Conservation (phyloP, 2,113 vertebrate species). For the Zosterops borbonicus region DNA sequence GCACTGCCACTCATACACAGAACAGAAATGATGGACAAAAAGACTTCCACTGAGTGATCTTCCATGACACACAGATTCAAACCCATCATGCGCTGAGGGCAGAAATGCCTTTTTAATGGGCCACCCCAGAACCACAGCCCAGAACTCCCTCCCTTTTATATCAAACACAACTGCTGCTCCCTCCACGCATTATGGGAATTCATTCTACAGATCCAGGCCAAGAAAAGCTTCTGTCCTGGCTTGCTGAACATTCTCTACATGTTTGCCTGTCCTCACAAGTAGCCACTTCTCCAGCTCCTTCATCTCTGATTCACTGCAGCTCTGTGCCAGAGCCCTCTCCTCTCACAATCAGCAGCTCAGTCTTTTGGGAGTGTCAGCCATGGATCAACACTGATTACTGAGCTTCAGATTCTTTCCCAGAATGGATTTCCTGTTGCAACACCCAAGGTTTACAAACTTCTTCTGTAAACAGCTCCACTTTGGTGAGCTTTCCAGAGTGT, state of each 20-base stretch:
- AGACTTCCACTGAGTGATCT: background rate
- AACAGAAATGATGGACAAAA: background rate
- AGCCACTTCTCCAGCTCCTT: background rate
- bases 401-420: constrained; percentile 31
- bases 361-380: background rate
- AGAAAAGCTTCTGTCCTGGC: background rate
- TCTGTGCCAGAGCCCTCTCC: background rate
- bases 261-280: background rate
- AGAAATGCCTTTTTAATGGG: background rate
- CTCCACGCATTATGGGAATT: background rate
- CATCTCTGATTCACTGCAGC: background rate
- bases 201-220: background rate
- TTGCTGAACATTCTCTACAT: background rate
- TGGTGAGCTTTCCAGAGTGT: background rate
- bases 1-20: background rate
- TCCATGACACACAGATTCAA: background rate
- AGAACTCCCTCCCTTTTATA: background rate
- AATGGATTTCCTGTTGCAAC: constrained; percentile 57
- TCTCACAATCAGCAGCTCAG: background rate
- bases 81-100: background rate
- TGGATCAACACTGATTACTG: background rate
- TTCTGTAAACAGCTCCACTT: constrained; percentile 45
- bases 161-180: background rate
- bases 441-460: constrained; percentile 19
- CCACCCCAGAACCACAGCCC: background rate